Evolutionary conservation across 2,888 invertebrate genomes (phyloP), one percentile per base, ranked within the genome.

Genomic region (Lamproptera curius): DNA sequence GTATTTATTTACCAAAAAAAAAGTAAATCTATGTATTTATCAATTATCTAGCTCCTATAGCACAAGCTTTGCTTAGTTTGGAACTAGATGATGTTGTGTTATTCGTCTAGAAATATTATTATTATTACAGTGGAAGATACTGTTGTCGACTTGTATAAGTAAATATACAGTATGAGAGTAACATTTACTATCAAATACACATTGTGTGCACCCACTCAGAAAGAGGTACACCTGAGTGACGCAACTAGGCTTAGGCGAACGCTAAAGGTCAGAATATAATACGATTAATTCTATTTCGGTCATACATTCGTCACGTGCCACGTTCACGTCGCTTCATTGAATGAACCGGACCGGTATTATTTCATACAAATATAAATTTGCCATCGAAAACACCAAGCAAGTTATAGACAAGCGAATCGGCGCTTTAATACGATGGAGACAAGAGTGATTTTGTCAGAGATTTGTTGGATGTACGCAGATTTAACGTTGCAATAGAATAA

Each of bases 271-370:
- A 55, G 45, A 51, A 57, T 56, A 36, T 55, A 48, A 51, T 59
- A 51, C 54, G 51, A 56, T 56, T 51, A 54, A 56, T 59, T 56
- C 57, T 54, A 65, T 43, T 40, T 31, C 35, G 43, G 43, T 28
- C 43, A 34, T 44, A 51, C 42, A 55, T 53, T 56, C 50, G 53
- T 51, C 56, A 57, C 54, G 56, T 55, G 55, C 53, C 47, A 54
- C 53, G 62, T 61, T 59, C 53, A 61, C 55, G 53, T 45, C 51
- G 51, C 42, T 46, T 53, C 58, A 65, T 61, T 69, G 77, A 76
- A 79, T 79, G 80, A 77, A 79, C 65, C 62, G 59, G 67, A 76
- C 67, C 74, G 76, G 73, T 73, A 73, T 65, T 65, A 64, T 61
- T 63, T 55, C 55, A 52, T 56, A 62, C 59, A 63, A 62, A 42